A percentile compares a stretch with the other conserved stretches of the same genome.
These are phyloP conservation scores for Stegodyphus dumicola DNA, from an alignment of 1,140 invertebrate genomes.

Conservation along the genomic window DNA sequence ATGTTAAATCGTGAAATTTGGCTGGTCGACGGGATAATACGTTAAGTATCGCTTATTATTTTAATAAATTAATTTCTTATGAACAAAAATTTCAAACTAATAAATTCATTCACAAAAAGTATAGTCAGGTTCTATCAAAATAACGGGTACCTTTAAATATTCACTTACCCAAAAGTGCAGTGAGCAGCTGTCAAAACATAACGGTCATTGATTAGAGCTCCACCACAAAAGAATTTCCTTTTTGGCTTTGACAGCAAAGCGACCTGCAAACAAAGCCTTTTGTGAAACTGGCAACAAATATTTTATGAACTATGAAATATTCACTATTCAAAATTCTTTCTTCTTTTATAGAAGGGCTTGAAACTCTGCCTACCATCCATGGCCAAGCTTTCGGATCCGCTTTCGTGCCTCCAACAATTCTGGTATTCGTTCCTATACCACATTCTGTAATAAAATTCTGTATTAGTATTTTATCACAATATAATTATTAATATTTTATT, in stretches of 20 bases:
- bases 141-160: not conserved
- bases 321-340: no score
- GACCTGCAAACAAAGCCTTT: conserved; percentile 14
- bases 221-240: conserved; percentile 74
- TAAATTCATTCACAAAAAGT: no score
- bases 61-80: no score
- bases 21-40: no score
- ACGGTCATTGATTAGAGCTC: conserved; percentile 63
- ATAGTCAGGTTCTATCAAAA: not conserved
- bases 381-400: conserved; percentile 81
- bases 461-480: not conserved
- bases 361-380: conserved; percentile 78
- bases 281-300: no score
- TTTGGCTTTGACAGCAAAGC: conserved; percentile 26
- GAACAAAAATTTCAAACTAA: no score
- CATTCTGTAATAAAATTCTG: conserved; percentile 33
- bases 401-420: conserved; percentile 75
- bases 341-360: no score
- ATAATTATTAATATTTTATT: no score
- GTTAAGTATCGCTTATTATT: no score
- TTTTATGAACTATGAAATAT: no score
- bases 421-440: conserved; percentile 45
- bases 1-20: no score
- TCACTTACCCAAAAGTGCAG: conserved; percentile 59
- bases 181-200: conserved; percentile 65